phyloP scores from a whole-genome alignment of 1,140 invertebrate genomes.

The Drosophila teissieri region DNA sequence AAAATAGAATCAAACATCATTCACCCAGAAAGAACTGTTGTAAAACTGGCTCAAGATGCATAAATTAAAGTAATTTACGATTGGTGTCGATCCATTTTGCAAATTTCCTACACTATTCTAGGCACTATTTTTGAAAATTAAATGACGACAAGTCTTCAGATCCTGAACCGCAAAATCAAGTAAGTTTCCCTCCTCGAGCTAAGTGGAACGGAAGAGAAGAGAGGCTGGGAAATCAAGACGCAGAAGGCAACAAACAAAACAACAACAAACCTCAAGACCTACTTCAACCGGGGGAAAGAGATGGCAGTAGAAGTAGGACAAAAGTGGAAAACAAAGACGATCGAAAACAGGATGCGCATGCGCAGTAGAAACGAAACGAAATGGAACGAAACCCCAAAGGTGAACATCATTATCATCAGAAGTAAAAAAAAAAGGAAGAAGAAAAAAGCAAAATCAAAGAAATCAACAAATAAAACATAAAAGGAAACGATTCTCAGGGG shows the following conservation, averaged over 20 bases:
- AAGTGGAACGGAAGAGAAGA: slow-evolving; percentile 51
- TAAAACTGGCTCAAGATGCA: background rate
- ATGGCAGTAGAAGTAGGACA: slow-evolving; percentile 34
- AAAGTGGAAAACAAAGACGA: slow-evolving; percentile 62
- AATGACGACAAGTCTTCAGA: slow-evolving; percentile 52
- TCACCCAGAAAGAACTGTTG: too few relatives aligned
- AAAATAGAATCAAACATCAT: background rate
- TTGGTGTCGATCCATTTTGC: slow-evolving; percentile 52
- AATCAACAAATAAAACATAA: slow-evolving; percentile 79
- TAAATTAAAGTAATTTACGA: background rate
- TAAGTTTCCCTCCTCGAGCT: background rate
- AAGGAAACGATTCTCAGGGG: slow-evolving; percentile 70
- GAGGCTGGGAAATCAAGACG: slow-evolving; percentile 52
- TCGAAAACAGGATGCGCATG: slow-evolving; percentile 75
- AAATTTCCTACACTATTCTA: slow-evolving; percentile 5
- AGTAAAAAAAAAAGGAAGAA: slow-evolving; percentile 36
- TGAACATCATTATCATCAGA: slow-evolving; percentile 68
- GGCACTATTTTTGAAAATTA: slow-evolving; percentile 51
- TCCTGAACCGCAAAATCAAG: slow-evolving; percentile 45
- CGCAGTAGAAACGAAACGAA: slow-evolving; percentile 60
- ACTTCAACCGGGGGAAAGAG: slow-evolving; percentile 40
- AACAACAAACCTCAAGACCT: slow-evolving; percentile 43
- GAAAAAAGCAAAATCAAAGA: slow-evolving; percentile 78
- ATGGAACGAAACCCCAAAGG: slow-evolving; percentile 62
- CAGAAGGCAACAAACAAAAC: slow-evolving; percentile 19